phyloP scores from a whole-genome alignment of 2,888 invertebrate species.

The Apoda limacodes region DNA sequence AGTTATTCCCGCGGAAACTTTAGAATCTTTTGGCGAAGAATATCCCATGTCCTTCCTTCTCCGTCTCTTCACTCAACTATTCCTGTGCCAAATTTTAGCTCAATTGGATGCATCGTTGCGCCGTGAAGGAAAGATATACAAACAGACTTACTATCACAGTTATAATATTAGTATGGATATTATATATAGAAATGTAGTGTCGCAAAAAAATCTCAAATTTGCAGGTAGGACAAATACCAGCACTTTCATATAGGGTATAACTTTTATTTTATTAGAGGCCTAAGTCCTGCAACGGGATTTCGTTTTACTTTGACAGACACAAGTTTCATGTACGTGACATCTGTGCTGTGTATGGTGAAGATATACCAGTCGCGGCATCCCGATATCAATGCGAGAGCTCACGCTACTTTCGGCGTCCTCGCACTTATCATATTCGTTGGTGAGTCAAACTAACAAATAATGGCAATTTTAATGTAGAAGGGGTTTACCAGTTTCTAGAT shows the following conservation, averaged over 20 bases:
- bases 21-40: too few relatives aligned
- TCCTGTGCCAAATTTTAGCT: not conserved
- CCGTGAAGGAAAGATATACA: not conserved
- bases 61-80: not conserved
- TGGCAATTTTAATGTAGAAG: not conserved
- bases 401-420: conserved; percentile 82
- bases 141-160: not conserved
- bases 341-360: conserved; percentile 88
- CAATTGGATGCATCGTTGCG: not conserved
- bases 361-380: conserved; percentile 91
- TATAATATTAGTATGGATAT: not conserved
- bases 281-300: too few relatives aligned
- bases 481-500: too few relatives aligned
- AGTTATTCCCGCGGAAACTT: too few relatives aligned
- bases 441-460: conserved; percentile 29
- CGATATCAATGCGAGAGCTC: conserved; percentile 87
- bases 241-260: too few relatives aligned
- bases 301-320: too few relatives aligned
- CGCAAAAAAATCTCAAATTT: too few relatives aligned
- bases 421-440: conserved; percentile 80
- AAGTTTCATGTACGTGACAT: conserved; percentile 92
- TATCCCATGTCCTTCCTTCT: not conserved
- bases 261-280: too few relatives aligned
- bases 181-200: too few relatives aligned
- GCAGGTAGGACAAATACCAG: too few relatives aligned